Base-by-base conservation (phyloP, 2,888 invertebrate genomes). In the Cephalotes varians region DNA sequence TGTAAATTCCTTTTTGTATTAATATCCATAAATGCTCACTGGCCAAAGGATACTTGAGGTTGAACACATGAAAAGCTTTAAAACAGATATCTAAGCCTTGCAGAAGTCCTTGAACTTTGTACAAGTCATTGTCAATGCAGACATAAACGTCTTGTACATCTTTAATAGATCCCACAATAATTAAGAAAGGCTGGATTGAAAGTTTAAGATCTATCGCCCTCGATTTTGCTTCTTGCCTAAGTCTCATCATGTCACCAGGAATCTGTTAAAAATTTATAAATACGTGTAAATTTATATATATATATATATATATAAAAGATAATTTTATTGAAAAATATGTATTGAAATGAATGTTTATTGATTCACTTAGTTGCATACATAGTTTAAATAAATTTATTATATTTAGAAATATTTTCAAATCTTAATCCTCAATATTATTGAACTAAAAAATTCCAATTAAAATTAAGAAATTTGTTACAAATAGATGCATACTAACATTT, bases 241-340 rank as follows among this genome's bases (percentile, higher is more conserved):
- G 54, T 54, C 54, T 54, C 10, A 54, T 12, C 54, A 54, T 54
- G 25, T 54, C 25, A 25, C 54, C 25, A 54, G 25, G 25, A 54
- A 54, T 54, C 12, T 54, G 12, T 54, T 12, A 25, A 25, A 25
- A 54, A 12, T 25, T 12, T 54, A 54, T 54, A 54, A 51, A 51
- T 51, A 51, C 21, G 10, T 25, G 10, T 51, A 25, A 54, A 54
- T 54, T 25, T 4, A 12, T 25, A 25, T 54, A 54, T 25, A 51
- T 4, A 25, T 49, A 49, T n/a, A 54, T 34, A 34, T 34, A 54
- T n/a, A n/a, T n/a, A 25, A 54, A 54, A 54, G 4, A 54, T 54
- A 54, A 54, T 54, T 54, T 25, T 54, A 54, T 54, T 25, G 21
- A 54, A 54, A 54, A 54, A 54, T 25, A 54, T 54, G 54, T 21